Evolutionary conservation across 2,113 vertebrate species (phyloP).

Genomic region (sheep (Ovis aries)): ARS-UI_Ramb_v3.0 NC_056058.1:86419501-86420000

Average conservation of each 20-base stretch:
- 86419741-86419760: background rate
- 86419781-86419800: background rate
- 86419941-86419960: background rate
- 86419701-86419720: background rate
- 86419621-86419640: background rate
- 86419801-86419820: background rate
- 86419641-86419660: background rate
- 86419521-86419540: background rate
- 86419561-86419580: background rate
- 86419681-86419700: background rate
- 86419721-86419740: background rate
- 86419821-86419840: background rate
- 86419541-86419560: background rate
- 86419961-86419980: background rate
- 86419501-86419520: background rate
- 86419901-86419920: background rate
- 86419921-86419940: background rate
- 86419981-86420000: background rate
- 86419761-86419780: background rate
- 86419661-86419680: background rate
- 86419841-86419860: background rate
- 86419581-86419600: background rate
- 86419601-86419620: background rate
- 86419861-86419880: background rate
- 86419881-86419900: background rate